A percentile compares a stretch with the other conserved stretches of the same genome.
phyloP scores from a whole-genome alignment of 2,797 vertebrate species.

The Melanotaenia boesemani region DNA sequence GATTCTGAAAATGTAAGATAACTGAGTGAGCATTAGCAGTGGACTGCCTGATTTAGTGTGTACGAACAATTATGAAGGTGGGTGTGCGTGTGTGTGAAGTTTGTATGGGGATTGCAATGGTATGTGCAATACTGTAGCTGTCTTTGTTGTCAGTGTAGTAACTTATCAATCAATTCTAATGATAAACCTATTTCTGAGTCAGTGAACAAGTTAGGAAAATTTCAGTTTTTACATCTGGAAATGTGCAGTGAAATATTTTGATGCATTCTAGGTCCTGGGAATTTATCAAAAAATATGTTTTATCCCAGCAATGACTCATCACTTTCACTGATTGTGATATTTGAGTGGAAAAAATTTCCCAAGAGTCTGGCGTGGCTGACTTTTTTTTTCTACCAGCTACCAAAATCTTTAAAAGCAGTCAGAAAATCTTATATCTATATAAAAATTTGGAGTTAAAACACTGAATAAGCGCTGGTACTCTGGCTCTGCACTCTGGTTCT shows the following conservation, averaged over 20 bases:
- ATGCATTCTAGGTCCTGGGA: conserved; percentile 24
- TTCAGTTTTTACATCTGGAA: conserved; percentile 30
- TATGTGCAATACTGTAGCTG: conserved; percentile 77
- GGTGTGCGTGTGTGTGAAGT: conserved; percentile 20
- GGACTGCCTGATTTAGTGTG: conserved; percentile 32
- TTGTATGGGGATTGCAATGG: conserved; percentile 56
- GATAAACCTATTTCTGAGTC: conserved; percentile 72
- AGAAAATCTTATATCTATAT: conserved; percentile 4
- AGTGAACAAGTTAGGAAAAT: conserved; percentile 43
- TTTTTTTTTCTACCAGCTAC: conserved; percentile 34
- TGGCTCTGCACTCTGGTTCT: conserved; percentile 48
- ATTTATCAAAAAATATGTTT: conserved; percentile 18
- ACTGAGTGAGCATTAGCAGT: conserved; percentile 14
- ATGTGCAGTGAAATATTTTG: conserved; percentile 29
- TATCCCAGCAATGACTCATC: conserved; percentile 30
- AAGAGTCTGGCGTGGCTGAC: conserved; percentile 11
- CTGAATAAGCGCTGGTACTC: conserved; percentile 49
- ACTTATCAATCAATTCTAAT: conserved; percentile 66
- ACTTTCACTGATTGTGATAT: conserved; percentile 28
- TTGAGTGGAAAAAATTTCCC: conserved; percentile 25
- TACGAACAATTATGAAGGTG: conserved; percentile 3
- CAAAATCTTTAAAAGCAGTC: conserved; percentile 21
- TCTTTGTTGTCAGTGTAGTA: conserved; percentile 70
- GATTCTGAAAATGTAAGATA: conserved; percentile 50
- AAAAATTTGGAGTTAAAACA: conserved; percentile 15